These are phyloP conservation scores for Phrynosoma blainvillii DNA, from an alignment of 2,113 vertebrate species.

Conservation along the genomic window DNA sequence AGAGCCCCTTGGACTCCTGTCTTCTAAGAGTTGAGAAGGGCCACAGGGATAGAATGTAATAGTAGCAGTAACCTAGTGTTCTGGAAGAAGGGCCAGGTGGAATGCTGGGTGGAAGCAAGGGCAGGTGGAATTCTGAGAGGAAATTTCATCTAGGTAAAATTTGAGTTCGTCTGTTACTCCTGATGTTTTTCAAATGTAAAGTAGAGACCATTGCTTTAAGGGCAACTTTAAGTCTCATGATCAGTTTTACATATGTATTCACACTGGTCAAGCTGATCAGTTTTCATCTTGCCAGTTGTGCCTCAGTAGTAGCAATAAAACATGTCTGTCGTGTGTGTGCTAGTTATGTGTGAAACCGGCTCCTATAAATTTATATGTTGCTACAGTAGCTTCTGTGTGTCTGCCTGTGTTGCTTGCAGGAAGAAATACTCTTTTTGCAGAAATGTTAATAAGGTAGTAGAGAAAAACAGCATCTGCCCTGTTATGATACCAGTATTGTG, in stretches of 20 bases:
- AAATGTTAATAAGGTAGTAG: background rate
- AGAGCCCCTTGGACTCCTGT: no score
- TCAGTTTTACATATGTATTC: background rate
- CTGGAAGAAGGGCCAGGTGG: background rate
- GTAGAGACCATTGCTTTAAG: background rate
- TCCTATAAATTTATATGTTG: background rate
- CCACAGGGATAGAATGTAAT: background rate
- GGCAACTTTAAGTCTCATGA: background rate
- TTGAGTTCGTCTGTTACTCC: no score
- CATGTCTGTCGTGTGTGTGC: background rate
- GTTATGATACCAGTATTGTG: background rate
- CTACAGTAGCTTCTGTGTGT: background rate
- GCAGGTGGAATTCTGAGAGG: background rate
- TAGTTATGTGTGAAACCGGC: background rate
- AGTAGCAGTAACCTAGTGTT: background rate
- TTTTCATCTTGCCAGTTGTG: background rate
- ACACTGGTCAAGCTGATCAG: background rate
- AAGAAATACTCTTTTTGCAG: background rate
- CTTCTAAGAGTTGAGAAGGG: background rate
- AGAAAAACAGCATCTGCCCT: accelerated
- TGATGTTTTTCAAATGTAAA: background rate
- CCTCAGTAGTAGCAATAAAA: background rate
- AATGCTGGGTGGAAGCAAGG: background rate
- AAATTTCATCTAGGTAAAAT: background rate
- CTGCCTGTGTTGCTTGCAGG: background rate